These are phyloP conservation scores for Mallotus villosus DNA, from an alignment of 2,797 vertebrate genomes.

Conservation along the genomic window DNA sequence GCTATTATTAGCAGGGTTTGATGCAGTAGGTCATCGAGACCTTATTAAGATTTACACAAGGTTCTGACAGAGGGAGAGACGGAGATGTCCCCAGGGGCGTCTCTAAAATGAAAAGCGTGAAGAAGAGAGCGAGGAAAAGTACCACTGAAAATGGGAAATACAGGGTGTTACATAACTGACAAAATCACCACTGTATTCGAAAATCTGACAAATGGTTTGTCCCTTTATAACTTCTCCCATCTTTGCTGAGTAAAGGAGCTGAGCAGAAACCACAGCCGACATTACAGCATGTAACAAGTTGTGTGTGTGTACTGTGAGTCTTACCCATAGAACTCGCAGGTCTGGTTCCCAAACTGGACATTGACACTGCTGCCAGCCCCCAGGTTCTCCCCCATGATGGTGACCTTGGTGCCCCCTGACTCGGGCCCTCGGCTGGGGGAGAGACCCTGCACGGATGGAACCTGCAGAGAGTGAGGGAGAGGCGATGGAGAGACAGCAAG, in stretches of 20 bases:
- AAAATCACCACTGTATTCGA: background rate
- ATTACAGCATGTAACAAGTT: background rate
- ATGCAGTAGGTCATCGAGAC: constrained; percentile 68
- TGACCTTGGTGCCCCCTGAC: constrained; percentile 95
- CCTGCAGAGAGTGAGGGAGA: constrained; percentile 67
- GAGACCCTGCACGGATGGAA: constrained; percentile 84
- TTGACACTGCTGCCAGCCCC: constrained; percentile 90
- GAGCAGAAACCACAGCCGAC: no score
- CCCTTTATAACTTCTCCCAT: background rate
- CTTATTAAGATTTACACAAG: constrained; percentile 68
- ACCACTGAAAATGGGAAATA: background rate
- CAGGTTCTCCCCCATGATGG: constrained; percentile 89
- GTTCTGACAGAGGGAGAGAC: constrained; percentile 42
- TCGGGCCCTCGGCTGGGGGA: constrained; percentile 90
- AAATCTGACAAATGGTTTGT: background rate
- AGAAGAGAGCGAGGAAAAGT: background rate
- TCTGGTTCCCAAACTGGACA: constrained; percentile 93
- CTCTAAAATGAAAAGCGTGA: background rate
- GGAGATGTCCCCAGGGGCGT: background rate
- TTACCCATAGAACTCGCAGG: constrained; percentile 93
- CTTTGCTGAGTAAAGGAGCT: background rate
- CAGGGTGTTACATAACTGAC: constrained; percentile 13
- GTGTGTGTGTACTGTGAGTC: constrained; percentile 8
- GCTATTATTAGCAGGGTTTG: constrained; percentile 62
- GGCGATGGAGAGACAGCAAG: constrained; percentile 22